A percentile compares a stretch with the other conserved stretches of the same genome.
Evolutionary conservation across 2,113 vertebrate genomes (phyloP).

Genomic region (Salvelinus alpinus): DNA sequence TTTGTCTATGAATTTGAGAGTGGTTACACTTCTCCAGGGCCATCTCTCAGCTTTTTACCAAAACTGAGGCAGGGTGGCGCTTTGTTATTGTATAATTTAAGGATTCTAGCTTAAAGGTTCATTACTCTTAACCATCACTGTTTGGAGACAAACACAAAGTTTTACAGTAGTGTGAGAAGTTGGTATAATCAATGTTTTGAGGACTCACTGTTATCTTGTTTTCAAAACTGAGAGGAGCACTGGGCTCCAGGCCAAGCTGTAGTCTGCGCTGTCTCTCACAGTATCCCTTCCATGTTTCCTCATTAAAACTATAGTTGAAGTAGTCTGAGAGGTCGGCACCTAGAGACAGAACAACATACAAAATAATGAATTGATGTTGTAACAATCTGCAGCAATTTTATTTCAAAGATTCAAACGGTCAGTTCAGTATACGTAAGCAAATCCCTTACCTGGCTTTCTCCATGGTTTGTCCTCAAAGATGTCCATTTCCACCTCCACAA

Average conservation of each 20-base stretch:
- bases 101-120: too few species aligned
- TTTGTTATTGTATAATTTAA: too few species aligned
- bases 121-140: too few species aligned
- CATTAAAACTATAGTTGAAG: conserved; percentile 78
- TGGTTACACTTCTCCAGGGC: too few species aligned
- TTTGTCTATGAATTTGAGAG: too few species aligned
- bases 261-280: conserved; percentile 76
- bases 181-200: not conserved
- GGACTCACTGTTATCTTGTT: conserved; percentile 74
- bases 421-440: not conserved
- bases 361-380: not conserved
- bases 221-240: conserved; percentile 57
- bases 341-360: conserved; percentile 35
- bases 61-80: too few species aligned
- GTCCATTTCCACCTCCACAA: conserved; percentile 76
- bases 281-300: conserved; percentile 78
- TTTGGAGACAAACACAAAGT: not conserved
- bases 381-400: not conserved
- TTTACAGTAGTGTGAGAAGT: not conserved
- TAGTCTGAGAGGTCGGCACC: conserved; percentile 78
- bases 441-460: conserved; percentile 75
- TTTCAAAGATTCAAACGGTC: not conserved
- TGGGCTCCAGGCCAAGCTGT: conserved; percentile 70
- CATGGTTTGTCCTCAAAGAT: conserved; percentile 79
- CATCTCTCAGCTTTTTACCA: too few species aligned